A percentile compares a stretch with the other conserved stretches of the same genome.
These are phyloP conservation scores for Tortricodes alternella DNA, from an alignment of 2,888 invertebrate species.

Conservation along the genomic window DNA sequence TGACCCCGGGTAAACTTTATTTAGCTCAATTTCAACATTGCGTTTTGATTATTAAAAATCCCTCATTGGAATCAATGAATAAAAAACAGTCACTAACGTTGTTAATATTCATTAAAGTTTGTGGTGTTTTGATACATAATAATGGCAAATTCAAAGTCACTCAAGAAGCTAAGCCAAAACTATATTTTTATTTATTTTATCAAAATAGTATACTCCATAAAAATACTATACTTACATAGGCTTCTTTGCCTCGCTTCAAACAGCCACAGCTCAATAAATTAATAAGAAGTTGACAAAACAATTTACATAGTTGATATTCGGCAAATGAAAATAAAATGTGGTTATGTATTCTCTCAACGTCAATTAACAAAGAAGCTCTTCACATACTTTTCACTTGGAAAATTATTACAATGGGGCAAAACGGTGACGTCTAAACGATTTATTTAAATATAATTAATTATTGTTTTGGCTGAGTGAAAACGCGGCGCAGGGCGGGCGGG, in stretches of 20 bases:
- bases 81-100: too few species aligned
- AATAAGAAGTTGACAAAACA: constrained; percentile 20
- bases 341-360: not conserved
- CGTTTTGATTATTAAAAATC: constrained; percentile 40
- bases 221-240: constrained; percentile 34
- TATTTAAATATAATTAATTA: constrained; percentile 28
- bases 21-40: constrained; percentile 48
- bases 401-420: not conserved
- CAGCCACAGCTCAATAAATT: constrained; percentile 5
- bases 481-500: constrained; percentile 66
- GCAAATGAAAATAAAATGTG: constrained; percentile 10
- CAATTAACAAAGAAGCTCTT: not conserved
- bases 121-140: too few species aligned
- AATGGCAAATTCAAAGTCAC: too few species aligned
- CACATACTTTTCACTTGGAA: not conserved
- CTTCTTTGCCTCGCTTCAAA: constrained; percentile 5
- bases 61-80: not conserved
- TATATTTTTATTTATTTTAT: not conserved
- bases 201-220: too few species aligned
- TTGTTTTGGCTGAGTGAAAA: constrained; percentile 37
- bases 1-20: constrained; percentile 54
- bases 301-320: constrained; percentile 23
- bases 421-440: constrained; percentile 24
- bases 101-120: not conserved
- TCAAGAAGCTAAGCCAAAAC: not conserved